Conservation (phyloP, 2,797 vertebrate species). For the Fistularia tabacaria region DNA sequence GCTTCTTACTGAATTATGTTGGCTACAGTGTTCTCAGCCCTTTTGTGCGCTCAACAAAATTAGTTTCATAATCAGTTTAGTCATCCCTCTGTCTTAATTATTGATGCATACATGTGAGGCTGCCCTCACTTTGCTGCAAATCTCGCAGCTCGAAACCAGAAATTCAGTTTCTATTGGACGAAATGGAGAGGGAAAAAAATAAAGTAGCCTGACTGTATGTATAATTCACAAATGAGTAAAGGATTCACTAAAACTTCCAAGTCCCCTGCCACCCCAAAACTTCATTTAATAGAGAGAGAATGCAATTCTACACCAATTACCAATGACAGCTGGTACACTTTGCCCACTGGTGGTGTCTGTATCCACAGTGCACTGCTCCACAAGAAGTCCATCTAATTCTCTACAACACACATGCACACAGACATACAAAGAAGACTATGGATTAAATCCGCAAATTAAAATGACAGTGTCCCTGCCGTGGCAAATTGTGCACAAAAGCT, state of each 20-base stretch:
- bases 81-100: slow-evolving; percentile 22
- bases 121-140: no score
- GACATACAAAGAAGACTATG: not conserved
- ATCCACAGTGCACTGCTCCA: slow-evolving; percentile 92
- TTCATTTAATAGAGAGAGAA: slow-evolving; percentile 1
- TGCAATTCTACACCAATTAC: slow-evolving; percentile 60
- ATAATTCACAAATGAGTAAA: slow-evolving; percentile 42
- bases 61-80: slow-evolving; percentile 15
- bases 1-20: not conserved
- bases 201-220: slow-evolving; percentile 31
- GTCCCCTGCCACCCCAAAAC: not conserved
- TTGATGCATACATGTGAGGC: slow-evolving; percentile 18
- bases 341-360: slow-evolving; percentile 85
- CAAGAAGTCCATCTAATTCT: slow-evolving; percentile 84
- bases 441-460: not conserved
- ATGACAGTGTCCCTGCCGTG: not conserved
- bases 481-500: slow-evolving; percentile 5
- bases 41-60: slow-evolving; percentile 10
- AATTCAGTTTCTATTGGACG: not conserved
- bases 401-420: slow-evolving; percentile 58
- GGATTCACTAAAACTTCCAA: slow-evolving; percentile 7
- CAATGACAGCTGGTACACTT: slow-evolving; percentile 84
- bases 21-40: slow-evolving; percentile 2
- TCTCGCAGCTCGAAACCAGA: slow-evolving; percentile 4
- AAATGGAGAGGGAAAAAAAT: not conserved